Conservation (phyloP, 2,113 vertebrate genomes). For the Mola mola region DNA sequence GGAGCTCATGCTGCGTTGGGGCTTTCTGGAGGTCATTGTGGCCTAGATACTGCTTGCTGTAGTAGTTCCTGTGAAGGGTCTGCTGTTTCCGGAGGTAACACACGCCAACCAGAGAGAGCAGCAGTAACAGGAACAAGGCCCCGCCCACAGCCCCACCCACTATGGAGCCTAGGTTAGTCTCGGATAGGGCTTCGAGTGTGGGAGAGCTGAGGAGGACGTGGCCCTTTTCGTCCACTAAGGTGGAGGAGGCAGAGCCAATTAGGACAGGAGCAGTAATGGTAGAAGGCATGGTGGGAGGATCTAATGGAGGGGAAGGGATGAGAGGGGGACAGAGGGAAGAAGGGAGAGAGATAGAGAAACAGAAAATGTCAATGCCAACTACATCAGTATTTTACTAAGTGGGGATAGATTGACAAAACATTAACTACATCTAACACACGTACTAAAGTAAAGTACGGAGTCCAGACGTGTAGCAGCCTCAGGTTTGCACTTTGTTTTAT, state of each 20-base stretch:
- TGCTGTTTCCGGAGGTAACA: conserved; percentile 90
- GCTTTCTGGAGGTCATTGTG: conserved; percentile 93
- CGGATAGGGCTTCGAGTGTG: conserved; percentile 89
- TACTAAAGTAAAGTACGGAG: conserved; percentile 23
- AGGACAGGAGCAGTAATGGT: conserved; percentile 92
- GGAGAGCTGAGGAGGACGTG: conserved; percentile 88
- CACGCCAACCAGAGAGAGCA: conserved; percentile 88
- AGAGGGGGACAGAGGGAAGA: conserved; percentile 82
- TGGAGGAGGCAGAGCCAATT: conserved; percentile 88
- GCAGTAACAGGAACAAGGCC: conserved; percentile 91
- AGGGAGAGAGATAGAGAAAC: conserved; percentile 88
- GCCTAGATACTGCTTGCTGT: conserved; percentile 95
- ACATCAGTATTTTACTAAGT: conserved; percentile 82
- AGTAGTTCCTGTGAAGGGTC: conserved; percentile 95
- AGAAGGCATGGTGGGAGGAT: conserved; percentile 97
- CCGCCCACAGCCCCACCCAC: conserved; percentile 95
- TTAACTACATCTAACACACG: conserved; percentile 71
- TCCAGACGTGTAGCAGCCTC: conserved; percentile 27
- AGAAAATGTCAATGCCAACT: conserved; percentile 95
- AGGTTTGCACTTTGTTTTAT: conserved; percentile 18
- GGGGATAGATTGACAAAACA: conserved; percentile 81
- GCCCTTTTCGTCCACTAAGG: conserved; percentile 86
- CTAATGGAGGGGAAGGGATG: conserved; percentile 89
- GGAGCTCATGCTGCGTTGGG: conserved; percentile 87
- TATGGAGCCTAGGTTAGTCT: conserved; percentile 91